Evolutionary conservation across 2,888 invertebrate genomes (phyloP).

Genomic region (Morpho achilles): DNA sequence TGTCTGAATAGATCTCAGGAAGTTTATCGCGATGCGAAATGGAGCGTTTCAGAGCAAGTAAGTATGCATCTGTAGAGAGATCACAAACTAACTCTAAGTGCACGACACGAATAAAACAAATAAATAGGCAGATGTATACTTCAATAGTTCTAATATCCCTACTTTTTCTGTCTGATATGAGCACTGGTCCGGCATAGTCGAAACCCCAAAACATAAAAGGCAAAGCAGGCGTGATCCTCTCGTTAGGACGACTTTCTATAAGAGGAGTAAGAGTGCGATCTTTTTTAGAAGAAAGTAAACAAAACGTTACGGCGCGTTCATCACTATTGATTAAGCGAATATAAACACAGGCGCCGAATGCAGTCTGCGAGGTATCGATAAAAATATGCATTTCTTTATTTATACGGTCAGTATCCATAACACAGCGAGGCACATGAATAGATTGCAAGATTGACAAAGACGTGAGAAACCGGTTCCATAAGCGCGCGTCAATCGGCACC

Average conservation of each 20-base stretch:
- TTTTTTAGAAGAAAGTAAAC: slow-evolving; percentile 25
- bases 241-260: slow-evolving; percentile 24
- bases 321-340: slow-evolving; percentile 4
- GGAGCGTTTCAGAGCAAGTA: slow-evolving; percentile 29
- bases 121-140: slow-evolving; percentile 30
- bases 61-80: slow-evolving; percentile 23
- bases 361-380: slow-evolving; percentile 16
- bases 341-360: slow-evolving; percentile 22
- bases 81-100: slow-evolving; percentile 29
- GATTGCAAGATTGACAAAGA: neutral
- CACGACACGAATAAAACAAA: slow-evolving; percentile 29
- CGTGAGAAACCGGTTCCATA: neutral
- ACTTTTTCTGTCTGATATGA: slow-evolving; percentile 27
- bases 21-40: slow-evolving; percentile 31
- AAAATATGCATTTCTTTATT: slow-evolving; percentile 19
- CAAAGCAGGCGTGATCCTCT: slow-evolving; percentile 24
- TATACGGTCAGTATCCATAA: neutral
- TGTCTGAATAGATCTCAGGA: slow-evolving; percentile 29
- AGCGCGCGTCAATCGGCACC: slow-evolving; percentile 5
- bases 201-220: slow-evolving; percentile 30
- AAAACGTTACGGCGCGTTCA: neutral
- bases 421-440: neutral
- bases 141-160: slow-evolving; percentile 26
- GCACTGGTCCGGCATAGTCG: slow-evolving; percentile 31
- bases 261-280: slow-evolving; percentile 11